phyloP scores from a whole-genome alignment of 2,113 vertebrate genomes.

The Aptenodytes forsteri region DNA sequence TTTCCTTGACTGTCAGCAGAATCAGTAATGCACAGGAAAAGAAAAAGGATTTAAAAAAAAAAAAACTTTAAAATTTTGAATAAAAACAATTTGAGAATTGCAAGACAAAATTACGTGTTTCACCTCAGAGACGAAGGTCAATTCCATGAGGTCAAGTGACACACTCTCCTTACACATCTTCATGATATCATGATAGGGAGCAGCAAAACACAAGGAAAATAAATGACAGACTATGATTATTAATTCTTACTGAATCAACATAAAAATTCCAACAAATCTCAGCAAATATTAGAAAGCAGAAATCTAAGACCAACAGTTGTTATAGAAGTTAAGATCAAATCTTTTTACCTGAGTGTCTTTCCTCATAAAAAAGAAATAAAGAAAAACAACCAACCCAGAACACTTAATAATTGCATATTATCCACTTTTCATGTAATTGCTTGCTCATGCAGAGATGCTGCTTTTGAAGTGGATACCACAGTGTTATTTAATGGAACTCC shows the following conservation, averaged over 20 bases:
- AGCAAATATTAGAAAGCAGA: slow-evolving; percentile 33
- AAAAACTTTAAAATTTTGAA: not conserved
- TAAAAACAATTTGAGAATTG: not conserved
- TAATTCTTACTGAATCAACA: slow-evolving; percentile 55
- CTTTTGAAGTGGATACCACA: not conserved
- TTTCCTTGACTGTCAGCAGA: not conserved
- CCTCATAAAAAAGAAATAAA: not conserved
- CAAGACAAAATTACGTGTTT: not conserved
- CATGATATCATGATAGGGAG: slow-evolving; percentile 31
- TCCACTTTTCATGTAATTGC: not conserved
- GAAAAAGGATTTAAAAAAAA: not conserved
- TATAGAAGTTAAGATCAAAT: not conserved
- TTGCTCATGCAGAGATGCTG: not conserved
- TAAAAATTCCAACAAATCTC: slow-evolving; percentile 61
- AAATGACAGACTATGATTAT: not conserved
- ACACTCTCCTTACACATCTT: not conserved
- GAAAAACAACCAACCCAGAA: not conserved
- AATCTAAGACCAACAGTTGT: slow-evolving; percentile 59
- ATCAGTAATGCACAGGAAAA: not conserved
- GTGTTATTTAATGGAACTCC: not conserved
- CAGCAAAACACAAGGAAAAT: slow-evolving; percentile 30
- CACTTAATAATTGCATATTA: slow-evolving; percentile 40
- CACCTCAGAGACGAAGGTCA: not conserved
- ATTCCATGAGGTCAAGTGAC: not conserved
- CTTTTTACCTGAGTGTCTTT: not conserved